Evolutionary conservation across 2,797 vertebrate species (phyloP), one percentile per base, ranked within the genome.

Genomic region (Tarsius wallacei): DNA sequence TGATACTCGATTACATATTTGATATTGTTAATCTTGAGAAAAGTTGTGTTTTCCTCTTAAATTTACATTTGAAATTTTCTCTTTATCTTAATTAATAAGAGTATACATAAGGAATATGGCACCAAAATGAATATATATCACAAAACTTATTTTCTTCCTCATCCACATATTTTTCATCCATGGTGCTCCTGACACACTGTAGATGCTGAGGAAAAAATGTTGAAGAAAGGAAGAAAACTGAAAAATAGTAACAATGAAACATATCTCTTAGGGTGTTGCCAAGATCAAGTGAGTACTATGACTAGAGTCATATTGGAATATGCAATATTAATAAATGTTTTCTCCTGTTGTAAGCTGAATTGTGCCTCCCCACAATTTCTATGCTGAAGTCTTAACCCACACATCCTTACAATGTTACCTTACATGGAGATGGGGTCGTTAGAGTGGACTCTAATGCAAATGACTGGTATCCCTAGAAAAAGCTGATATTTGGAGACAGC

Each of bases 21-120:
- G 47, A 66, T 36, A 4, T 24, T 84, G 31, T 68, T 82, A 64
- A 95, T 55, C 36, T 86, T 51, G 70, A 84, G 49, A 93, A 64
- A 78, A 88, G 7, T 47, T 93, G 90, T 91, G 49, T 57, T 5
- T 12, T 74, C 15, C 22, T 59, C 55, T 74, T 80, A 77, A 64
- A 36, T 81, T 96, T 78, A 22, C 12, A 49, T 88, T 61, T 88
- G 11, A 87, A 21, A 63, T 76, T 95, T 97, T 12, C 26, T 16
- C 61, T 78, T 49, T 21, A 17, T 74, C 82, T 77, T 68, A 87
- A 61, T 2, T 17, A 33, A 31, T 74, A n/a, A 70, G 21, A 19
- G 1, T 49, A 3, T 49, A 70, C 17, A 42, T n/a, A 80, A 91
- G 26, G 12, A 63, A 68, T 89, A 55, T 6, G 31, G 64, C 24